These are phyloP conservation scores for Abramis brama DNA, from an alignment of 2,113 vertebrate genomes.

Conservation along the genomic window DNA sequence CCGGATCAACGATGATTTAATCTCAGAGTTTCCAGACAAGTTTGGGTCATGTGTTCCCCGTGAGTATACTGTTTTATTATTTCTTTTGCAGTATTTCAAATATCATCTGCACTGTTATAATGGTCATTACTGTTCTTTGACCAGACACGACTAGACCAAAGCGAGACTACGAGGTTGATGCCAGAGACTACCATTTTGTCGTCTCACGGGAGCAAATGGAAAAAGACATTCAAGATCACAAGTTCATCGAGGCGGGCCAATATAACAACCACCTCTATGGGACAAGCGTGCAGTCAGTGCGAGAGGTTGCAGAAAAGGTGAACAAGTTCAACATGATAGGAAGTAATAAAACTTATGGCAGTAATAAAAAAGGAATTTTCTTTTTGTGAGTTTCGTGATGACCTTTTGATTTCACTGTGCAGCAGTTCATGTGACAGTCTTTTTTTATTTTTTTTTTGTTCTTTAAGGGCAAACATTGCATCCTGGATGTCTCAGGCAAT, in stretches of 20 bases:
- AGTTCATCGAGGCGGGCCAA: slow-evolving; percentile 98
- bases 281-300: slow-evolving; percentile 95
- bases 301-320: slow-evolving; percentile 96
- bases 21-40: slow-evolving; percentile 97
- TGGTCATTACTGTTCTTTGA: not conserved
- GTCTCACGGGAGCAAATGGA: slow-evolving; percentile 97
- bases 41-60: slow-evolving; percentile 98
- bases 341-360: not conserved
- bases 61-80: slow-evolving; percentile 75
- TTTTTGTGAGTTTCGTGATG: not conserved
- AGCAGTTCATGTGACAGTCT: not conserved
- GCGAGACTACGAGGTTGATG: slow-evolving; percentile 95
- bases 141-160: slow-evolving; percentile 96
- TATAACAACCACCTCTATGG: slow-evolving; percentile 98
- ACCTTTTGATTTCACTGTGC: not conserved
- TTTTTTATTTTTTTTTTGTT: not conserved
- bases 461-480: slow-evolving; percentile 94
- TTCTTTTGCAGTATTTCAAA: not conserved
- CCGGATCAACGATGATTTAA: slow-evolving; percentile 95
- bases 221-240: slow-evolving; percentile 96
- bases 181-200: slow-evolving; percentile 97
- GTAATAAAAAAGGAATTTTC: not conserved
- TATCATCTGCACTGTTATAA: not conserved
- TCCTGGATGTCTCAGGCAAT: slow-evolving; percentile 97
- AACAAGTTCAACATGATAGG: slow-evolving; percentile 18